phyloP scores from a whole-genome alignment of 2,797 vertebrate species.

The Gymnothorax javanicus region DNA sequence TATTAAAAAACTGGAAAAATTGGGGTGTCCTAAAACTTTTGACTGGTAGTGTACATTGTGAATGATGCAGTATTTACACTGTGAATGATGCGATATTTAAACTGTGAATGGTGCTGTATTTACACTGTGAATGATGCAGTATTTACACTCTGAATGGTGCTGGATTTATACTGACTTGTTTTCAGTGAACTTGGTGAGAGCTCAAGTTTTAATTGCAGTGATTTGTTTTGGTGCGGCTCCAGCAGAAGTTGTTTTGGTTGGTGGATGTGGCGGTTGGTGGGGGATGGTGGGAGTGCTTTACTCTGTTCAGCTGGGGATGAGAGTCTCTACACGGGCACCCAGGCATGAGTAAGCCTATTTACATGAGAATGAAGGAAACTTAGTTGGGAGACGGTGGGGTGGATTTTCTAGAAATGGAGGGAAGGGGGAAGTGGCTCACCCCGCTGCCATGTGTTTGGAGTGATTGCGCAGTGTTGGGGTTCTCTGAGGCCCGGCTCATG shows the following conservation, averaged over 20 bases:
- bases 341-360: conserved; percentile 73
- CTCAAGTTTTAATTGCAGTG: conserved; percentile 16
- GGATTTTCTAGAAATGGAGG: conserved; percentile 11
- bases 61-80: too few species aligned
- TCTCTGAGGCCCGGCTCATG: too few species aligned
- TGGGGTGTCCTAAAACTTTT: too few species aligned
- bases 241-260: conserved; percentile 2
- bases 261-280: background rate
- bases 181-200: background rate
- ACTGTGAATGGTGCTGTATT: too few species aligned
- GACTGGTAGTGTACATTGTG: too few species aligned
- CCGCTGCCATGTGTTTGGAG: too few species aligned
- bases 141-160: too few species aligned
- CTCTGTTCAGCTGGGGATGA: conserved; percentile 47
- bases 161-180: background rate
- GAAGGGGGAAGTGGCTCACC: conserved; percentile 25
- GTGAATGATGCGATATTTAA: too few species aligned
- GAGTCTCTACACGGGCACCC: conserved; percentile 55
- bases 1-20: too few species aligned
- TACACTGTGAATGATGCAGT: background rate
- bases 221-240: conserved; percentile 8
- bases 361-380: conserved; percentile 73
- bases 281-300: conserved; percentile 40
- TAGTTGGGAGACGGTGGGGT: conserved; percentile 50
- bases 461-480: too few species aligned